A percentile compares a stretch with the other conserved stretches of the same genome.
Evolutionary conservation across 2,113 vertebrate species (phyloP).

Genomic region (Tenebrosternarchus preto): DNA sequence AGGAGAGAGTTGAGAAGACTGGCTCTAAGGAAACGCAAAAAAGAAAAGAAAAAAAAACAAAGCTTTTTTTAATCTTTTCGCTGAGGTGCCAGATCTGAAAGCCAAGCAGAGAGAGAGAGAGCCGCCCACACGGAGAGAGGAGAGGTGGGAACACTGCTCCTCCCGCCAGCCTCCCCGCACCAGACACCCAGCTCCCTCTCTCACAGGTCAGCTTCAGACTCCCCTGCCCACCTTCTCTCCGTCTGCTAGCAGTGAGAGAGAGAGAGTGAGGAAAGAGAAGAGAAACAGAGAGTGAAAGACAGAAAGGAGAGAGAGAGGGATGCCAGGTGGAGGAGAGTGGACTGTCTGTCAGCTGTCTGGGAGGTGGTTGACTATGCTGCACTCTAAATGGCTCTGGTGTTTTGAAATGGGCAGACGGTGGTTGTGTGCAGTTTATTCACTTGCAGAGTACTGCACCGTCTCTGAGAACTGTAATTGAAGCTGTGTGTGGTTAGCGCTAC

Average conservation of each 20-base stretch:
- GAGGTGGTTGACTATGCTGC: not conserved
- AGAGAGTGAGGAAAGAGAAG: not conserved
- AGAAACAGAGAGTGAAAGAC: not conserved
- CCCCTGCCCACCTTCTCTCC: not conserved
- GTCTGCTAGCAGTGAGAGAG: not conserved
- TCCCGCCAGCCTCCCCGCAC: slow-evolving; percentile 29
- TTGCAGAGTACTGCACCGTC: not conserved
- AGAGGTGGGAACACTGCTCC: slow-evolving; percentile 37
- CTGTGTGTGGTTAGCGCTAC: not conserved
- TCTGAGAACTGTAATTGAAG: not conserved
- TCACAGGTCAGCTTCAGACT: not conserved
- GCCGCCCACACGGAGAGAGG: slow-evolving; percentile 30
- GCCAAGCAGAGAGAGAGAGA: slow-evolving; percentile 43
- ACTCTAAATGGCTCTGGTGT: not conserved
- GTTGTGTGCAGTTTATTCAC: slow-evolving; percentile 15
- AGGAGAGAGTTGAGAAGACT: slow-evolving; percentile 59
- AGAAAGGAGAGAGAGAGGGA: not conserved
- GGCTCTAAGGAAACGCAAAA: slow-evolving; percentile 63
- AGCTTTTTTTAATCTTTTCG: slow-evolving; percentile 9
- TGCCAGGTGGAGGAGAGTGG: no score
- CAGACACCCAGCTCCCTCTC: slow-evolving; percentile 34
- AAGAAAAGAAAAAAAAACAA: slow-evolving; percentile 4
- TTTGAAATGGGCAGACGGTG: not conserved
- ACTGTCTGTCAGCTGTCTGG: not conserved
- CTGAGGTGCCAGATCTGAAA: slow-evolving; percentile 54